A percentile compares a stretch with the other conserved stretches of the same genome.
Evolutionary conservation across 2,797 vertebrate species (phyloP).

Genomic region (Hipposideros larvatus): DNA sequence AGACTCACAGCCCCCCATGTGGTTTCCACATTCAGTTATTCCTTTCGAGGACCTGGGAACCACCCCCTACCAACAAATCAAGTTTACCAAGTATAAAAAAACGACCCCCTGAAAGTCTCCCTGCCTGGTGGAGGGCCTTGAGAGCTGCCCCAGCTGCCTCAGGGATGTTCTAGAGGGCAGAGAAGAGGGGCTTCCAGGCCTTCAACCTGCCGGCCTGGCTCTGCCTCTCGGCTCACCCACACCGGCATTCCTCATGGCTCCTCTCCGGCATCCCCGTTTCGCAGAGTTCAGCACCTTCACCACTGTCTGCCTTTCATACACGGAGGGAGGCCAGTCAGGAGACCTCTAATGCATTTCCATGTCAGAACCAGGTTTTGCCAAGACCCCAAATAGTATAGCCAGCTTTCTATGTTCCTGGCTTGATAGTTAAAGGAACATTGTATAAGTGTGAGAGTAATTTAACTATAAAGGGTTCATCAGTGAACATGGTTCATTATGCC

Average conservation of each 20-base stretch:
- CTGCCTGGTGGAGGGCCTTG: background rate
- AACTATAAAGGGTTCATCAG: background rate
- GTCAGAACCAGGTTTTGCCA: background rate
- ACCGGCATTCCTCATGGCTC: accelerated
- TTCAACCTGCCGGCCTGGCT: background rate
- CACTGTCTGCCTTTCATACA: accelerated
- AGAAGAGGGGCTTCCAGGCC: background rate
- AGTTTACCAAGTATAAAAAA: background rate
- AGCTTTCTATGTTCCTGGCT: background rate
- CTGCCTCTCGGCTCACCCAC: background rate
- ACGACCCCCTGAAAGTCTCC: background rate
- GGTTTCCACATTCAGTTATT: background rate
- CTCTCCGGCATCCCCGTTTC: background rate
- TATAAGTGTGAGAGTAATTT: background rate
- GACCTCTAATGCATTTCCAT: background rate
- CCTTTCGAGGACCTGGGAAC: background rate
- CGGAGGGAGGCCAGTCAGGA: accelerated
- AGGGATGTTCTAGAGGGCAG: background rate
- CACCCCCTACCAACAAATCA: background rate
- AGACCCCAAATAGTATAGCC: background rate
- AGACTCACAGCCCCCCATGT: background rate
- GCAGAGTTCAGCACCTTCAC: too few relatives aligned
- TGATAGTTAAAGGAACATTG: background rate
- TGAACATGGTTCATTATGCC: background rate
- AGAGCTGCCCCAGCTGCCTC: accelerated